Base-by-base conservation (phyloP, 2,797 vertebrate genomes). In the Acestrorhynchus altus region DNA sequence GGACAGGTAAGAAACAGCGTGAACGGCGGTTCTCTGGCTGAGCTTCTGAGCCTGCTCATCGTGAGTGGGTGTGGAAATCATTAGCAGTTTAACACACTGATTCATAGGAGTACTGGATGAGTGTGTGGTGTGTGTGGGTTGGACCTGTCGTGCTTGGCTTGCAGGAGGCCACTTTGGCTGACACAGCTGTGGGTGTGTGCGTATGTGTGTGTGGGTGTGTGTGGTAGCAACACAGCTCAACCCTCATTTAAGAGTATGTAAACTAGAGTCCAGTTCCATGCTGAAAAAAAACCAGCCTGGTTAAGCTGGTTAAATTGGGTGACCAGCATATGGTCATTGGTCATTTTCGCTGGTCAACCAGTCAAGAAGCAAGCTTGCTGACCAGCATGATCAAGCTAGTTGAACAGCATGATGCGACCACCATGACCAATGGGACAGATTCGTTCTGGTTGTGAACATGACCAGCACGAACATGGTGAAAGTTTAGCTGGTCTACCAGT, bases 61-160 rank as follows among this genome's bases (percentile, higher is more conserved):
- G 18, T 8, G 57, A 60, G 39, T 13, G 16, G 65, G 46, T 73
- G 71, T 79, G 66, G 47, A 56, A 72, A 64, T 64, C 71, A 79
- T 79, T 79, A 74, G 52, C 66, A 35, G 11, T 51, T 44, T 16
- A 72, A 66, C 28, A 47, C 60, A 28, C 69, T 73, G 77, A 78
- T 42, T 78, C 69, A 78, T 63, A 31, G 11, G n/a, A 31, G n/a
- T 16, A 40, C 49, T 40, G 22, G 56, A 28, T 64, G 65, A 52
- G 76, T 51, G 61, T 52, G 69, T 20, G 51, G 31, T 39, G 22
- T 57, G 61, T 42, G 63, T 73, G 77, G 59, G 61, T 44, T 67
- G 63, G 26, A 46, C 39, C 16, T 64, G 76, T 77, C 76, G 64
- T 64, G 59, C 67, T 54, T 77, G 59, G 76, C 67, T 56, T 24